A percentile compares a stretch with the other conserved stretches of the same genome.
These are phyloP conservation scores for Heliangelus exortis DNA, from an alignment of 2,797 vertebrate species.

Conservation along the genomic window DNA sequence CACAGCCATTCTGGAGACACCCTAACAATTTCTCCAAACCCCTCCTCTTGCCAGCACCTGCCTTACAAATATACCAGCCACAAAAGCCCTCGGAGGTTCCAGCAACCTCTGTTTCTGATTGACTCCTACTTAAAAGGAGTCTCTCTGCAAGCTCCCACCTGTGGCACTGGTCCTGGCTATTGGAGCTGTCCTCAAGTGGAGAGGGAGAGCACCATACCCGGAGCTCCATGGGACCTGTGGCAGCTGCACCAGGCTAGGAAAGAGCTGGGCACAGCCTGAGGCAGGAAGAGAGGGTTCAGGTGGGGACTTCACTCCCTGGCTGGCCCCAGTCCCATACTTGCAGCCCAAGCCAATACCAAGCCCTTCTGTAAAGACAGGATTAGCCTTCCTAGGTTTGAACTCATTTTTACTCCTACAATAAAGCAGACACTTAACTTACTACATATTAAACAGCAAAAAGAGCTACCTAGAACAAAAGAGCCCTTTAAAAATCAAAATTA, in stretches of 20 bases:
- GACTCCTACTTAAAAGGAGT: neutral
- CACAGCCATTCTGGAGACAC: neutral
- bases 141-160: neutral
- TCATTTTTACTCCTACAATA: constrained; percentile 51
- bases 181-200: fast-evolving
- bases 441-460: constrained; percentile 64
- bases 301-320: neutral
- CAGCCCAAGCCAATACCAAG: neutral
- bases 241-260: neutral
- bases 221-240: fast-evolving
- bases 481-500: constrained; percentile 62
- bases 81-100: neutral
- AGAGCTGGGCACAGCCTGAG: neutral
- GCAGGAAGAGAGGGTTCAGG: neutral
- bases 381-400: constrained; percentile 29
- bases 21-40: neutral
- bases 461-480: constrained; percentile 68
- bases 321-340: neutral
- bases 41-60: neutral
- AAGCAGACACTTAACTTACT: constrained; percentile 67
- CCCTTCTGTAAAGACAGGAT: constrained; percentile 6
- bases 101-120: neutral
- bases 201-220: neutral
- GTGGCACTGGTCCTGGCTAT: neutral
- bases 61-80: neutral